phyloP scores from a whole-genome alignment of 1,140 invertebrate genomes.

The Whitmania pigra region DNA sequence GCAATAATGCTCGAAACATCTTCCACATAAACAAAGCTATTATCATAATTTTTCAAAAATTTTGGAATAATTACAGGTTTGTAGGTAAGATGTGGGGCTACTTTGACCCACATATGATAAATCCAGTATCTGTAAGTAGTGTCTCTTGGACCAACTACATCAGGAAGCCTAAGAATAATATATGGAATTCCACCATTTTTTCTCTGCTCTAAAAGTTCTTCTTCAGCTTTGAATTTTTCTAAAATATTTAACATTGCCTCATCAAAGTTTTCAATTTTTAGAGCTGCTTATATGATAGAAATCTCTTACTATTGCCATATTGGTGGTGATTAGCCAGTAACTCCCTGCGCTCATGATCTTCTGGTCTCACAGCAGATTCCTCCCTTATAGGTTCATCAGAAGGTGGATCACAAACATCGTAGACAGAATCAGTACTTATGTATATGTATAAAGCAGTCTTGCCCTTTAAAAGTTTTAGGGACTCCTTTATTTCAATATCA shows the following conservation, averaged over 20 bases:
- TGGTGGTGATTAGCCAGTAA: constrained; percentile 33
- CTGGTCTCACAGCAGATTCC: constrained; percentile 39
- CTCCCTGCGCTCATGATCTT: constrained; percentile 29
- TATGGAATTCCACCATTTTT: constrained; percentile 35
- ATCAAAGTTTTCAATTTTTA: background rate
- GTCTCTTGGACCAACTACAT: constrained; percentile 46
- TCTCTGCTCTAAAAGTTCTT: constrained; percentile 34
- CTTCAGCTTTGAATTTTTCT: constrained; percentile 41
- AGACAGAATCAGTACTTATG: constrained; percentile 46
- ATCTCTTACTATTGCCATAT: constrained; percentile 39
- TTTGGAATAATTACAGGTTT: constrained; percentile 37
- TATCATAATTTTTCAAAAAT: constrained; percentile 31
- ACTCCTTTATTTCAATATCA: constrained; percentile 34
- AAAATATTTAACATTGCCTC: background rate
- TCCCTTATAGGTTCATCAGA: constrained; percentile 30
- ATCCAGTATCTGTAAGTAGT: constrained; percentile 45
- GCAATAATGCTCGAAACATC: constrained; percentile 42
- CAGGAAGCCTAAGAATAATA: constrained; percentile 43
- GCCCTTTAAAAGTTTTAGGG: constrained; percentile 33
- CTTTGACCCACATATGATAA: constrained; percentile 45
- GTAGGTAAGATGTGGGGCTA: constrained; percentile 29
- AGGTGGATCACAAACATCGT: constrained; percentile 42
- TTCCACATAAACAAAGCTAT: constrained; percentile 44
- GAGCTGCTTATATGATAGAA: background rate
- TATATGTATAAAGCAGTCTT: constrained; percentile 42